Conservation (phyloP, 2,113 vertebrate species). For the Malaclemys terrapin region DNA sequence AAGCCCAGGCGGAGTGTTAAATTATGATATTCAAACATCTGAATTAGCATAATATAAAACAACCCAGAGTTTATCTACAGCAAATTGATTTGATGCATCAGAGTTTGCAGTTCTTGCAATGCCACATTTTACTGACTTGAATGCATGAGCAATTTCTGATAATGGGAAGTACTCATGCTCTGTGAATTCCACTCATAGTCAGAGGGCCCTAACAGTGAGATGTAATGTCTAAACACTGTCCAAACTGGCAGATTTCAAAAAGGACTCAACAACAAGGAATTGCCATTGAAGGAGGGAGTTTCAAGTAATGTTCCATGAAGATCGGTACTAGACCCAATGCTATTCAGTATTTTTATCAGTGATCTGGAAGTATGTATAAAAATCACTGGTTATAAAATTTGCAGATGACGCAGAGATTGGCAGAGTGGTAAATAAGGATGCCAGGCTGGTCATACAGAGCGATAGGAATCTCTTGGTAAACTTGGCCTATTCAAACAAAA, state of each 20-base stretch:
- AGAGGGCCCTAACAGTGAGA: fast-evolving
- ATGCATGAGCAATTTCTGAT: fast-evolving
- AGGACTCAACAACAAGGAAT: not conserved
- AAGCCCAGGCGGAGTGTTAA: slow-evolving; percentile 14
- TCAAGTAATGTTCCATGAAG: not conserved
- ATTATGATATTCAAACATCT: slow-evolving; percentile 12
- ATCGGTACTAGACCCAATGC: not conserved
- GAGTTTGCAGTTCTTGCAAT: not conserved
- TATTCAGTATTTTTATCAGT: slow-evolving; percentile 11
- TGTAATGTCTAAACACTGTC: not conserved
- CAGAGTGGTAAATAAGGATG: slow-evolving; percentile 55
- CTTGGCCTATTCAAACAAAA: slow-evolving; percentile 21
- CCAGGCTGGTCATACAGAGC: not conserved
- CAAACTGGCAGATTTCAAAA: not conserved
- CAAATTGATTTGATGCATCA: not conserved
- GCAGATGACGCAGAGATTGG: slow-evolving; percentile 51
- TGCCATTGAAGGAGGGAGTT: not conserved
- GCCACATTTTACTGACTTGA: not conserved
- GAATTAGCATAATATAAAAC: slow-evolving; percentile 7
- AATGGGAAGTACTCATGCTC: not conserved
- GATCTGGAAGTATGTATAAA: slow-evolving; percentile 4
- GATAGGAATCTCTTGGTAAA: slow-evolving; percentile 12
- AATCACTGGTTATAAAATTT: slow-evolving; percentile 36
- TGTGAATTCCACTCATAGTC: not conserved
- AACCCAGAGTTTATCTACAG: not conserved